phyloP scores from a whole-genome alignment of 1,140 invertebrate species.

The Drosophila ogumai region DNA sequence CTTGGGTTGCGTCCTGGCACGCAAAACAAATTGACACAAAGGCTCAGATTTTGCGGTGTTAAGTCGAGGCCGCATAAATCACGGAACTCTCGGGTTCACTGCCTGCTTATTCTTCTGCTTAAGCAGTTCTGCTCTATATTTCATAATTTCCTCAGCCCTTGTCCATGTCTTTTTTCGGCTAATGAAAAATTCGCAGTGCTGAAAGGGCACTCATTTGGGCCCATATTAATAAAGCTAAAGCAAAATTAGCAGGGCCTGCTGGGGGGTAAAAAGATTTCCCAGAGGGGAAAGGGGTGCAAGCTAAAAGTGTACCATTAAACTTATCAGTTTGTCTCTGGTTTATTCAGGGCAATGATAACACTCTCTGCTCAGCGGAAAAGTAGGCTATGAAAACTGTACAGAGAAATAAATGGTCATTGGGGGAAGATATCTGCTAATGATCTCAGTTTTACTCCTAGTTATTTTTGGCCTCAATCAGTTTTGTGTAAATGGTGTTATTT shows the following conservation, averaged over 20 bases:
- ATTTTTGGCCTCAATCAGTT: too few relatives aligned
- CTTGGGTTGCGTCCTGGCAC: constrained; percentile 47
- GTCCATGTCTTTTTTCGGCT: constrained; percentile 33
- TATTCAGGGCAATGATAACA: constrained; percentile 3
- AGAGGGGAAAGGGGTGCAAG: constrained; percentile 13
- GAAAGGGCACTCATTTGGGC: constrained; percentile 46
- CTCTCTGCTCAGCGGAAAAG: constrained; percentile 11
- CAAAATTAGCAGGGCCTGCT: constrained; percentile 9
- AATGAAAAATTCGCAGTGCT: constrained; percentile 49
- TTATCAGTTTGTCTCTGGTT: constrained; percentile 31
- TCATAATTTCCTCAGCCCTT: constrained; percentile 37
- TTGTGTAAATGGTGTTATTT: neutral
- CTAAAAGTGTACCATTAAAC: constrained; percentile 34
- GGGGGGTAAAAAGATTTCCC: neutral
- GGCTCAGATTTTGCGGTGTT: constrained; percentile 78
- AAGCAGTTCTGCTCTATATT: constrained; percentile 52
- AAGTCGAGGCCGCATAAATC: constrained; percentile 76
- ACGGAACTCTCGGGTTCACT: constrained; percentile 34
- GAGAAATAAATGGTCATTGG: constrained; percentile 3
- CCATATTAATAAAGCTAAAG: constrained; percentile 30
- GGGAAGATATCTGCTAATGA: constrained; percentile 12
- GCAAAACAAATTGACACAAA: constrained; percentile 80
- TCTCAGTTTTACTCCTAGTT: neutral
- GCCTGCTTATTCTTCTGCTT: constrained; percentile 29
- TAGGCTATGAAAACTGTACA: constrained; percentile 21